phyloP scores from a whole-genome alignment of 37 sponge, comb jelly and placozoan genomes.

The Bolinopsis microptera region DNA sequence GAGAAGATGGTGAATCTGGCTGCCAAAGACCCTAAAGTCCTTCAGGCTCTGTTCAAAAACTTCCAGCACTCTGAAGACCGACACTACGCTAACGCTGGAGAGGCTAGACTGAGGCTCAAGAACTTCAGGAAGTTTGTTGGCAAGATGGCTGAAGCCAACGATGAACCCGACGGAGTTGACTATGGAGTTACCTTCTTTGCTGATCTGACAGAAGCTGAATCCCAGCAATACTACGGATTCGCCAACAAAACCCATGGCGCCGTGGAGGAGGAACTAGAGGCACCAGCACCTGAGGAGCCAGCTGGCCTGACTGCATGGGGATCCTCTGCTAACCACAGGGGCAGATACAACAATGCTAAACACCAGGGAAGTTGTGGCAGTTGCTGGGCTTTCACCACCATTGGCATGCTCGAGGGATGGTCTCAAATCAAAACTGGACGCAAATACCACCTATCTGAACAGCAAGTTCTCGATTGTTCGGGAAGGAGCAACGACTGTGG shows the following conservation, averaged over 20 bases:
- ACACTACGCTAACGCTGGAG: background rate
- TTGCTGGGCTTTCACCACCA: constrained; percentile 16
- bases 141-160: constrained; percentile 5
- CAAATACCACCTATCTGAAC: background rate
- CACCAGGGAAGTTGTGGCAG: background rate
- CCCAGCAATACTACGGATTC: background rate
- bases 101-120: constrained; percentile 16
- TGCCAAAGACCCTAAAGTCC: background rate
- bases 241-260: background rate
- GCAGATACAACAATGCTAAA: background rate
- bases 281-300: background rate
- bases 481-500: constrained; percentile 28
- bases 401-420: background rate
- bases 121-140: constrained; percentile 1
- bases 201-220: background rate
- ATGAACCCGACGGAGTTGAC: background rate
- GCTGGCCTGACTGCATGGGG: background rate
- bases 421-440: background rate
- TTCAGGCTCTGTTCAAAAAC: background rate
- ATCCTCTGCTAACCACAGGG: constrained; percentile 9
- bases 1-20: background rate
- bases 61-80: background rate
- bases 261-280: background rate
- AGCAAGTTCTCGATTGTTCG: constrained; percentile 11
- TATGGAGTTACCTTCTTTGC: constrained; percentile 21